phyloP scores from a whole-genome alignment of 2,888 invertebrate genomes.

The Lypha dubia region DNA sequence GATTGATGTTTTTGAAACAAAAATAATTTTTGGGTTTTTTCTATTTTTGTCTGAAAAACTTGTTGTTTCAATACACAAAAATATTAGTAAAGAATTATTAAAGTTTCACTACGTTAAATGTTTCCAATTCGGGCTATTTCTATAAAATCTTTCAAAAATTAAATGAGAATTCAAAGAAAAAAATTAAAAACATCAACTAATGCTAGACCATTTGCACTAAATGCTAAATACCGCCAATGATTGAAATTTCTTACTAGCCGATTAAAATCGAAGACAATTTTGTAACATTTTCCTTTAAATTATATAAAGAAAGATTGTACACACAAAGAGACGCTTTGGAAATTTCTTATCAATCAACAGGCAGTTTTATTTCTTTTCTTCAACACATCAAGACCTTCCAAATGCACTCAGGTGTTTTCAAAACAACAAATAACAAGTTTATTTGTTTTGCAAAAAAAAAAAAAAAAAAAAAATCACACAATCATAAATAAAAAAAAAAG shows the following conservation, averaged over 20 bases:
- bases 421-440: slow-evolving; percentile 37
- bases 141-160: too few species aligned
- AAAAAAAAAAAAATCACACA: slow-evolving; percentile 2
- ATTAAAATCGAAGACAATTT: neutral
- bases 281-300: neutral
- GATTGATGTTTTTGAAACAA: too few species aligned
- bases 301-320: neutral
- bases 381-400: neutral
- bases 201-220: too few species aligned
- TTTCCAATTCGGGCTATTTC: too few species aligned
- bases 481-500: slow-evolving; percentile 3
- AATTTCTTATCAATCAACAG: slow-evolving; percentile 2
- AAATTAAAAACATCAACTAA: too few species aligned
- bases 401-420: neutral
- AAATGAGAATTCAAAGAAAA: too few species aligned
- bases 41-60: too few species aligned
- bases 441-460: slow-evolving; percentile 7
- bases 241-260: neutral
- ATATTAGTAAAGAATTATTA: too few species aligned
- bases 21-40: too few species aligned
- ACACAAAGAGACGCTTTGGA: neutral
- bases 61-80: too few species aligned
- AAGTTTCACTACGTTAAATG: too few species aligned
- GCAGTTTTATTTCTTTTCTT: neutral
- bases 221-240: too few species aligned